A percentile compares a stretch with the other conserved stretches of the same genome.
phyloP scores from a whole-genome alignment of 2,888 invertebrate genomes.

The Eremobia ochroleuca region DNA sequence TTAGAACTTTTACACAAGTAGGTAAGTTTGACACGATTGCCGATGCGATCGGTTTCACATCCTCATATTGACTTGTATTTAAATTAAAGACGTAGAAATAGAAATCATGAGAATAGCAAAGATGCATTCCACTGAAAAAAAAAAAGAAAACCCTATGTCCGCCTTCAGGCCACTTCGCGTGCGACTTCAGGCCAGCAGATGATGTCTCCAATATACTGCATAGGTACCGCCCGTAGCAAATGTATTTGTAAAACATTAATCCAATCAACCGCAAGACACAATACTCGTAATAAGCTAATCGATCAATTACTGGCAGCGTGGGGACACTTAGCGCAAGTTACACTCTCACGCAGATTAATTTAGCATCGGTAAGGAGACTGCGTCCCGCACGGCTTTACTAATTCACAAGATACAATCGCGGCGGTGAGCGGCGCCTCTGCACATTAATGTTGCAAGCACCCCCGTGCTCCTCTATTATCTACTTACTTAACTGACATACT shows the following conservation, averaged over 20 bases:
- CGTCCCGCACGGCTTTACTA: constrained; percentile 75
- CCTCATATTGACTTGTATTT: not conserved
- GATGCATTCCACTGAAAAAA: not conserved
- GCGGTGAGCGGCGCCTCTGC: constrained; percentile 73
- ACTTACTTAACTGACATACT: constrained; percentile 57
- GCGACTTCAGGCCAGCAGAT: not conserved
- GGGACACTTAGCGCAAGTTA: constrained; percentile 69
- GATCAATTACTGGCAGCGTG: constrained; percentile 64
- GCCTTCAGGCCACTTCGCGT: too few species aligned
- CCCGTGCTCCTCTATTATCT: constrained; percentile 72
- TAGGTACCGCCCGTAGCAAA: not conserved
- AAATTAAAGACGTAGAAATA: not conserved
- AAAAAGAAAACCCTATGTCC: too few species aligned
- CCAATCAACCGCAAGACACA: constrained; percentile 35
- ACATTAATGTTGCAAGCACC: constrained; percentile 80
- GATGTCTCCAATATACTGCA: not conserved
- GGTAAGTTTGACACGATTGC: not conserved
- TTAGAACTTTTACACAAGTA: not conserved
- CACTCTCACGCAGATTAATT: constrained; percentile 75
- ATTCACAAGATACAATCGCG: constrained; percentile 81
- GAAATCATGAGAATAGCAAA: not conserved
- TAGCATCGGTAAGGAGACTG: constrained; percentile 66
- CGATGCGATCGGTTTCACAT: not conserved
- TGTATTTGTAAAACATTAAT: constrained; percentile 1
- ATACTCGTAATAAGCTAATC: constrained; percentile 55